These are phyloP conservation scores for Cydia amplana DNA, from an alignment of 1,140 invertebrate species.

Conservation along the genomic window DNA sequence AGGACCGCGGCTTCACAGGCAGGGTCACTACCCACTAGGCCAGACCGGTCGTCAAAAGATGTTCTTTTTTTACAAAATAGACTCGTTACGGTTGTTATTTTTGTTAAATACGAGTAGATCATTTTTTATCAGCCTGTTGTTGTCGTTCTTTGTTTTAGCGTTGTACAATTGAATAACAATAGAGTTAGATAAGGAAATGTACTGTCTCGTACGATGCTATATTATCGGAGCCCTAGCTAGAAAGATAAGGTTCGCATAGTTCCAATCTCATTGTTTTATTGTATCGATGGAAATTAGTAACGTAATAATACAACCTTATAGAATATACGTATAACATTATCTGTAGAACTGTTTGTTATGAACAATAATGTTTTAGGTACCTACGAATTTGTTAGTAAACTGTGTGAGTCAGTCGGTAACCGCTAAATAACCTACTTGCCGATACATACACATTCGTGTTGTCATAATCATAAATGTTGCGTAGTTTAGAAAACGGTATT, in stretches of 20 bases:
- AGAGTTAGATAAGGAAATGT: slow-evolving; percentile 1
- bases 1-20: no score
- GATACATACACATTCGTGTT: not conserved
- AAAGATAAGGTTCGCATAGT: not conserved
- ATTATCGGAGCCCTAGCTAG: not conserved
- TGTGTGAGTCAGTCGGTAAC: not conserved
- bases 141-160: not conserved
- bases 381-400: slow-evolving; percentile 12
- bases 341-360: not conserved
- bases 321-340: not conserved
- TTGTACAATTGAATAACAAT: slow-evolving; percentile 2
- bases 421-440: not conserved
- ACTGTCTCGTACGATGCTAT: slow-evolving; percentile 11
- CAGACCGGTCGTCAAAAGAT: no score
- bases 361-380: not conserved
- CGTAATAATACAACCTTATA: not conserved
- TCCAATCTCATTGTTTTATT: not conserved
- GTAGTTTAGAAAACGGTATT: not conserved
- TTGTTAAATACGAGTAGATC: not conserved
- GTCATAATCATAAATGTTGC: not conserved
- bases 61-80: not conserved
- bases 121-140: not conserved
- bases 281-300: slow-evolving; percentile 1
- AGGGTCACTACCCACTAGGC: no score
- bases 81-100: not conserved